These are phyloP conservation scores for Drosophila virilis DNA, from an alignment of 1,140 invertebrate genomes.

Conservation along the genomic window DNA sequence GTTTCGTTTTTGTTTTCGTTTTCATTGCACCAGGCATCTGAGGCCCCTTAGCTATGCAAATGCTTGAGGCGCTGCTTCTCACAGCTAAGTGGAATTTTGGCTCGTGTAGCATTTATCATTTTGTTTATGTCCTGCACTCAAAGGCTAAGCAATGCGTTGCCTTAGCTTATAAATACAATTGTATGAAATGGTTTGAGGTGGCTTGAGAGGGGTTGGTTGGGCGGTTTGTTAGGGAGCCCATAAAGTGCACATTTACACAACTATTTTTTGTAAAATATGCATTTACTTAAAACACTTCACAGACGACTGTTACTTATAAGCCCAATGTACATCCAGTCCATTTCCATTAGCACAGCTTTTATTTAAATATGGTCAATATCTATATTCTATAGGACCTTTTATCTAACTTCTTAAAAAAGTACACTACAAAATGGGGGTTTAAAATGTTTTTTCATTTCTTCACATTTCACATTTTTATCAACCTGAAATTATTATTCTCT, in stretches of 20 bases:
- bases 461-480: no score
- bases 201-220: neutral
- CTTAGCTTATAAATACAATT: constrained; percentile 9
- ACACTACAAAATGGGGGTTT: no score
- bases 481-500: no score
- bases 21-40: constrained; percentile 17
- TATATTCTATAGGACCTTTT: no score
- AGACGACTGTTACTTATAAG: no score
- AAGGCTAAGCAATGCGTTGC: neutral
- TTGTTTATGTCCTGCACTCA: constrained; percentile 20
- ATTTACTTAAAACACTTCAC: no score
- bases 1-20: neutral
- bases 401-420: no score
- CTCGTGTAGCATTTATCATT: constrained; percentile 61
- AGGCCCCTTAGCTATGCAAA: constrained; percentile 50
- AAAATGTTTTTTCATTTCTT: no score
- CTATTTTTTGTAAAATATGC: neutral
- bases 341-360: no score
- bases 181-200: neutral
- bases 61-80: constrained; percentile 53
- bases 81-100: constrained; percentile 75
- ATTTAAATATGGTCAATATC: no score
- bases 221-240: neutral
- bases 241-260: neutral
- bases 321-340: no score